Evolutionary conservation across 1,140 invertebrate species (phyloP).

Genomic region (Drosophila santomea): DNA sequence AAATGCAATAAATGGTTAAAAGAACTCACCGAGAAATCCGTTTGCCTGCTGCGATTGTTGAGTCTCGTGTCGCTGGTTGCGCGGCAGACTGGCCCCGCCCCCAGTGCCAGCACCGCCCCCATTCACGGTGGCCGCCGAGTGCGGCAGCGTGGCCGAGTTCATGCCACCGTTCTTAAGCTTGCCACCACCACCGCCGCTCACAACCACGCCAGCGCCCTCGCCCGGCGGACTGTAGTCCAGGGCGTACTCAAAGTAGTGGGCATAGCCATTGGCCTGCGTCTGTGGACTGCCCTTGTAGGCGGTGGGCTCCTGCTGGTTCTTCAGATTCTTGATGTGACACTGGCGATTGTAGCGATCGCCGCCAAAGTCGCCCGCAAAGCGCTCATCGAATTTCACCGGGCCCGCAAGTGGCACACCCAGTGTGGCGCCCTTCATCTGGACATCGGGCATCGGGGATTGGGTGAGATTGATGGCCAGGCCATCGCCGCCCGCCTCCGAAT

Average conservation of each 20-base stretch:
- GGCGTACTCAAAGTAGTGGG: conserved; percentile 94
- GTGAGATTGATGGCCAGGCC: conserved; percentile 76
- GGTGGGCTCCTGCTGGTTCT: conserved; percentile 83
- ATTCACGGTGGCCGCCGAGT: conserved; percentile 43
- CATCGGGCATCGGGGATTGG: conserved; percentile 74
- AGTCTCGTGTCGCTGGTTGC: conserved; percentile 75
- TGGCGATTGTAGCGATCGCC: conserved; percentile 71
- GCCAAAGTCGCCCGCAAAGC: conserved; percentile 94
- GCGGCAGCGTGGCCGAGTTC: conserved; percentile 78
- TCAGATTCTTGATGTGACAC: conserved; percentile 72
- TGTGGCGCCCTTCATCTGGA: conserved; percentile 85
- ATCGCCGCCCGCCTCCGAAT: conserved; percentile 85
- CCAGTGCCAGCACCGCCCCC: conserved; percentile 17
- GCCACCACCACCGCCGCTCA: not conserved
- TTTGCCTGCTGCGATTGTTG: conserved; percentile 65
- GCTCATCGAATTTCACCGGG: conserved; percentile 89
- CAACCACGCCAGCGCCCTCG: conserved; percentile 17
- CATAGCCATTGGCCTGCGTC: conserved; percentile 91
- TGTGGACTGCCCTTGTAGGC: conserved; percentile 86
- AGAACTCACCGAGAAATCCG: conserved; percentile 75
- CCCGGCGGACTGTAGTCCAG: conserved; percentile 93
- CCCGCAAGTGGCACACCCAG: conserved; percentile 89
- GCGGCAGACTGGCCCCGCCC: conserved; percentile 69
- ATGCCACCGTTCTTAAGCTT: conserved; percentile 63
- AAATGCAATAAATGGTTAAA: no score